These are phyloP conservation scores for Microtus montanus DNA, from an alignment of 2,113 vertebrate genomes.

Conservation along the genomic window DNA sequence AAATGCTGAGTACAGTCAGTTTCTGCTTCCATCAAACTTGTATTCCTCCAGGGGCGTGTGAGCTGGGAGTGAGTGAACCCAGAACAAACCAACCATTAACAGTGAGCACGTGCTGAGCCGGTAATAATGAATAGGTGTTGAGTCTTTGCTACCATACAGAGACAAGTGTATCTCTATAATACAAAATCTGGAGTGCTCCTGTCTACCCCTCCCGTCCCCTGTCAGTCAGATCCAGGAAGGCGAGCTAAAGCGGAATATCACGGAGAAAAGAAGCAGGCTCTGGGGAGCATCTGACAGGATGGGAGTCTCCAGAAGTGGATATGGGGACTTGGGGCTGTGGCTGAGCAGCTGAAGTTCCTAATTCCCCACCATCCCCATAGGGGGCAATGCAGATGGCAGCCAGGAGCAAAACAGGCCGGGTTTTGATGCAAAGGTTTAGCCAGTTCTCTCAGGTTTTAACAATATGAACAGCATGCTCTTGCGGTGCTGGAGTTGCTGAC, in stretches of 20 bases:
- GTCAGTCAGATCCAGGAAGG: neutral
- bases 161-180: neutral
- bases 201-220: neutral
- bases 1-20: neutral
- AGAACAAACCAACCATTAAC: neutral
- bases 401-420: neutral
- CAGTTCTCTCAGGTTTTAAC: neutral
- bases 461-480: neutral
- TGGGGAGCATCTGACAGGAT: neutral
- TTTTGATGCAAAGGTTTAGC: neutral
- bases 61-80: neutral
- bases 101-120: neutral
- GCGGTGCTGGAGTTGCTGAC: neutral
- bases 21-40: neutral
- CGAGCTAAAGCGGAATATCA: neutral
- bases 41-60: neutral
- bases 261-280: neutral
- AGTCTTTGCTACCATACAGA: neutral
- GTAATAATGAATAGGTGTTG: neutral
- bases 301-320: fast-evolving
- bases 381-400: neutral
- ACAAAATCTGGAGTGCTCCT: neutral
- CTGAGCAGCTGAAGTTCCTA: neutral
- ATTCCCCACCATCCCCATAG: neutral
- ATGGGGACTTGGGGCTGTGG: neutral